Evolutionary conservation across 23 tunicate species (phyloP).

Genomic region (Trididemnum clinides): DNA sequence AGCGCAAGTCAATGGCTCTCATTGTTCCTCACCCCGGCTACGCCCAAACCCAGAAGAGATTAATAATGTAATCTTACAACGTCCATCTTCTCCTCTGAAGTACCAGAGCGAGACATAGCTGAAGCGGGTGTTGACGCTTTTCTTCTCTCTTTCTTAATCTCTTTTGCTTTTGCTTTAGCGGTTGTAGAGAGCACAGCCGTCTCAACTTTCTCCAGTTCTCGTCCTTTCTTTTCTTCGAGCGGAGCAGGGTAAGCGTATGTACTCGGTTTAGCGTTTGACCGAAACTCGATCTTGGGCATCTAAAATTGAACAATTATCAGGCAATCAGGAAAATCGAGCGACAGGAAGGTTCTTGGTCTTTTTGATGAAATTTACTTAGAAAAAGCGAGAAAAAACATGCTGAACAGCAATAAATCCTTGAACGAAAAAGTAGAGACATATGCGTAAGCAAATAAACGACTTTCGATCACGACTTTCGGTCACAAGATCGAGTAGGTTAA

Average conservation of each 20-base stretch:
- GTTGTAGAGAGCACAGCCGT: constrained; percentile 96
- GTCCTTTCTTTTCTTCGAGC: constrained; percentile 90
- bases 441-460: no score
- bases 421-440: no score
- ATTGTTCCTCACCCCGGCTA: no score
- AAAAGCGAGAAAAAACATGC: no score
- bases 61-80: constrained; percentile 80
- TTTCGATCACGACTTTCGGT: no score
- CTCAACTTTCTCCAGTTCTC: constrained; percentile 91
- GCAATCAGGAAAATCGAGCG: background rate
- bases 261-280: constrained; percentile 90
- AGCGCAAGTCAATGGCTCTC: no score
- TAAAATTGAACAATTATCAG: no score
- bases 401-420: no score
- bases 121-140: constrained; percentile 60
- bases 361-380: no score
- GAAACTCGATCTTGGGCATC: constrained; percentile 93
- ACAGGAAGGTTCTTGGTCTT: no score
- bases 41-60: no score
- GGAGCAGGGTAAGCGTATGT: constrained; percentile 91
- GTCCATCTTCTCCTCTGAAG: constrained; percentile 87
- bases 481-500: no score
- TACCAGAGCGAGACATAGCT: constrained; percentile 16
- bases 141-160: constrained; percentile 58
- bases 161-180: constrained; percentile 80